Evolutionary conservation across 1,140 invertebrate genomes (phyloP), one percentile per base, ranked within the genome.

Genomic region (Cotesia glomerata): DNA sequence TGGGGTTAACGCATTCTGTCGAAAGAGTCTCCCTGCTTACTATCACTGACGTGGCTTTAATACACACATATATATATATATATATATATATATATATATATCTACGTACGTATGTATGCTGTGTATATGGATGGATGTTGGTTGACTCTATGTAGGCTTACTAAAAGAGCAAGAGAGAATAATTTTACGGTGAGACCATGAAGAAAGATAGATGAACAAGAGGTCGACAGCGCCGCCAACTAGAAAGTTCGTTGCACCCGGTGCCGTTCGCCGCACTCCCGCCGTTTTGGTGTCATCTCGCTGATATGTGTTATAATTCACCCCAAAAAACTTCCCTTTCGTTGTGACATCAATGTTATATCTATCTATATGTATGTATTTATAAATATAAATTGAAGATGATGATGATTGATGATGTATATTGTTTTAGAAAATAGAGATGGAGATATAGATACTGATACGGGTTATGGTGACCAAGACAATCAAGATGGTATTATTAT

Each of bases 221-320:
- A 73, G 65, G 26, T 26, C 9, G 64, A 73, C 54, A 61, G 36
- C 54, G 45, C 45, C 49, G 36, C 56, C 26, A 64, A 67, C 49
- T 67, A 69, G 69, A 34, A 76, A 85, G 84, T 86, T 86, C 84
- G 80, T 84, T 86, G 84, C 82, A 82, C 84, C 79, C 82, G 76
- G 73, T 76, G 67, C 80, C 81, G 82, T 84, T 84, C 80, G 77
- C 80, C 82, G 80, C 80, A 84, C 82, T 83, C 49, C 18, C 65
- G 45, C 49, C 59, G 65, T 52, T 67, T 65, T 49, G 36, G 63
- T 65, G 63, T 65, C 63, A 65, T 65, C 63, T 18, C 26, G 26
- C 34, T 34, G 61, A 11, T 45, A 16, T 35, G 32, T 36, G 54
- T 26, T 8, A 58, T 58, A 58, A 58, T 63, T 58, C 56, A 64